A percentile compares a stretch with the other conserved stretches of the same genome.
These are phyloP conservation scores for Odontocolon sp. DNA, from an alignment of 2,888 invertebrate genomes.

Conservation along the genomic window DNA sequence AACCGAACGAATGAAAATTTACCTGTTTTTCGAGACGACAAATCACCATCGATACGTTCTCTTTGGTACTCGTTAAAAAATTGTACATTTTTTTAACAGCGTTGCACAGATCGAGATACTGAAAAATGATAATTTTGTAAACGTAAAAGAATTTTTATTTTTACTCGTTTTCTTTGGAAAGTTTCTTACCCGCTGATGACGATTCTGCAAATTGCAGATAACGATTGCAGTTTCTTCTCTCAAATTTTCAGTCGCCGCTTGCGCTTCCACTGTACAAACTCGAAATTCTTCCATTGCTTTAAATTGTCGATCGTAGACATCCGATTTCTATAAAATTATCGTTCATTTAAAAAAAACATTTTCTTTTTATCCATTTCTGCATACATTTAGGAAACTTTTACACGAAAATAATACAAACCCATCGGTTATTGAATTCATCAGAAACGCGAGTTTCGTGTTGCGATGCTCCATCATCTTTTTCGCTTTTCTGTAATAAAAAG, in stretches of 20 bases:
- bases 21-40: slow-evolving; percentile 73
- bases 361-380: neutral
- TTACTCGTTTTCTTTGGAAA: slow-evolving; percentile 15
- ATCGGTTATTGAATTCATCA: slow-evolving; percentile 58
- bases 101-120: slow-evolving; percentile 72
- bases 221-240: slow-evolving; percentile 73
- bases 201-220: slow-evolving; percentile 69
- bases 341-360: neutral
- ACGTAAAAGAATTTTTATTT: no score
- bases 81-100: slow-evolving; percentile 69
- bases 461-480: slow-evolving; percentile 34
- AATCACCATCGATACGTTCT: slow-evolving; percentile 69
- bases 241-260: slow-evolving; percentile 77
- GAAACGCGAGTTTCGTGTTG: slow-evolving; percentile 31
- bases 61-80: slow-evolving; percentile 68
- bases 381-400: neutral
- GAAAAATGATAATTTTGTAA: no score
- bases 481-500: slow-evolving; percentile 47
- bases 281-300: slow-evolving; percentile 76
- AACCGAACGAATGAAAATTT: slow-evolving; percentile 32
- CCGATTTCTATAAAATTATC: slow-evolving; percentile 58
- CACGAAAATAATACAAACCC: slow-evolving; percentile 30
- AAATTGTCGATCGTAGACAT: slow-evolving; percentile 68
- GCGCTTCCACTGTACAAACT: slow-evolving; percentile 77
- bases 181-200: slow-evolving; percentile 72